Evolutionary conservation across 2,888 invertebrate species (phyloP), one percentile per base, ranked within the genome.

Genomic region (Drosophila gaucha): DNA sequence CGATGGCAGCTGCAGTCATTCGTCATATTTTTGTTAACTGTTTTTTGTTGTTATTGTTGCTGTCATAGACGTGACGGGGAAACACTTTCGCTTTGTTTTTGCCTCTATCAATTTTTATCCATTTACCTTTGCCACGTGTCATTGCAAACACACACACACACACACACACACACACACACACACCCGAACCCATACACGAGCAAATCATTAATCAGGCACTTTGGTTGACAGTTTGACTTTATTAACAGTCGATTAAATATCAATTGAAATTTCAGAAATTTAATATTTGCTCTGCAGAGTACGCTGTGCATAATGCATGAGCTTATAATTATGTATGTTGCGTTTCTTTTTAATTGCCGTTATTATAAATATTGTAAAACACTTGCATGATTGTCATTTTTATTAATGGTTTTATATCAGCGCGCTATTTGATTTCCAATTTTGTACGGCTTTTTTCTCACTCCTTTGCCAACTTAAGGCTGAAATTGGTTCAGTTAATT

Each of bases 241-340:
- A 75, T 63, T 60, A 74, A 68, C 50, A 74, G 67, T 67, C 80
- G 77, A 68, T 86, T 86, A 79, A 86, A 76, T 76, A 70, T 79
- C 86, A 80, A 86, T 80, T 80, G 67, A 66, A 69, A 70, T 70
- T 82, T 69, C 63, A 78, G 52, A 60, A 68, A 78, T 75, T 79
- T 70, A 69, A 78, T 83, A 70, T 62, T 39, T 24, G 18, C 46
- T 3, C 50, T 22, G n/a, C 31, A 24, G 9, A 14, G 20, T 12
- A 14, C 26, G 28, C 9, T 3, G 14, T 31, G 26, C 46, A 69
- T 70, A 59, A 74, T 69, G 47, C 39, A 75, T 69, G 55, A 31
- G 33, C 41, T 67, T 20, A 20, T 30, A 66, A 66, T 72, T 67
- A 58, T 54, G 47, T 20, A 28, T 47, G 24, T 33, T 9, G 36